phyloP scores from a whole-genome alignment of 2,888 invertebrate genomes.

The Agrotis clavis region DNA sequence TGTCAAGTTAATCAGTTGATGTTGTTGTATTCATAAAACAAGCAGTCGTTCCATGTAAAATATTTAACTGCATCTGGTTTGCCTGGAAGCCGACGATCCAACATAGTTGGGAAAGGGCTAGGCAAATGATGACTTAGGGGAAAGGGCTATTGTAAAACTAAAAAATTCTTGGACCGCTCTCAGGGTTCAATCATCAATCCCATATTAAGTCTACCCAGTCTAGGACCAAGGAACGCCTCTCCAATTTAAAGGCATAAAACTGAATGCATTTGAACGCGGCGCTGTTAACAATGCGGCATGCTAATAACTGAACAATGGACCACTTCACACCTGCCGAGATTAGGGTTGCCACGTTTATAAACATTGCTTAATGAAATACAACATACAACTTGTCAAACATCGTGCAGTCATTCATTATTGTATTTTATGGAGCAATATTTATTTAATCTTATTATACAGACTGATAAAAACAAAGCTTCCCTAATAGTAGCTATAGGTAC shows the following conservation, averaged over 20 bases:
- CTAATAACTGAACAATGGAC: constrained; percentile 72
- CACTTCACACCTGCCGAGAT: constrained; percentile 72
- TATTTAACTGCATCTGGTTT: background rate
- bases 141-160: background rate
- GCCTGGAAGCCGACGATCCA: background rate
- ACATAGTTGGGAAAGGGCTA: too few species aligned
- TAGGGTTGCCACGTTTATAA: constrained; percentile 36
- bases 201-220: background rate
- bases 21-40: background rate
- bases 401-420: constrained; percentile 1
- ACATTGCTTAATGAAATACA: constrained; percentile 11
- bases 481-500: too few species aligned
- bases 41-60: too few species aligned
- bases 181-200: background rate
- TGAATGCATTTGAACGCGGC: constrained; percentile 32
- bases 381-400: background rate
- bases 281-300: constrained; percentile 51
- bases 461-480: too few species aligned
- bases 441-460: too few species aligned
- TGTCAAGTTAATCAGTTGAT: too few species aligned
- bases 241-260: constrained; percentile 27
- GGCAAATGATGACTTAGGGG: background rate
- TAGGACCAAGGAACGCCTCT: constrained; percentile 5
- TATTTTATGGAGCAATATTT: constrained; percentile 2
- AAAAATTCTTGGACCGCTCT: background rate